Evolutionary conservation across 2,113 vertebrate species (phyloP).

Genomic region (Chaenocephalus aceratus): DNA sequence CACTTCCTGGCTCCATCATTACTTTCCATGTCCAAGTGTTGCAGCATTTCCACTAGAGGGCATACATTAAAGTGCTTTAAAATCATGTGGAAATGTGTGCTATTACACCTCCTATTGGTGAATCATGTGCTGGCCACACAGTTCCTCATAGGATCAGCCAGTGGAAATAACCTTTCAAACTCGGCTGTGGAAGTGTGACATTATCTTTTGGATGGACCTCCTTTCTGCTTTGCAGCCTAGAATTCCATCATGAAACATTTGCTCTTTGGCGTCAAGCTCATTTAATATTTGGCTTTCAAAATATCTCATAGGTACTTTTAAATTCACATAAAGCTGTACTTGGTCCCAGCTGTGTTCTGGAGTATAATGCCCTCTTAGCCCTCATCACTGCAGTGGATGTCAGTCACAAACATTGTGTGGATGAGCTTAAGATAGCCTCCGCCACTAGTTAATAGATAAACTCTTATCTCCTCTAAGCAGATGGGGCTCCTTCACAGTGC

Average conservation of each 20-base stretch:
- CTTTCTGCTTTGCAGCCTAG: conserved; percentile 17
- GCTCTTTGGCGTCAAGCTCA: background rate
- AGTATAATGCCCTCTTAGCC: background rate
- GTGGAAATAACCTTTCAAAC: background rate
- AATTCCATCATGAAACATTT: conserved; percentile 18
- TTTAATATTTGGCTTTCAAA: conserved; percentile 7
- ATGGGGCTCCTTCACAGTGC: conserved; percentile 49
- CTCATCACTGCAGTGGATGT: conserved; percentile 18
- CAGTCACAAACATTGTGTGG: background rate
- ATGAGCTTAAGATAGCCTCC: conserved; percentile 14
- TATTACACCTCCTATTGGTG: conserved; percentile 64
- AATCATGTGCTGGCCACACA: conserved; percentile 7
- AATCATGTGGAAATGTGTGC: conserved; percentile 22
- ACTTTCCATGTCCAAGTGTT: conserved; percentile 7
- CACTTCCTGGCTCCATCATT: conserved; percentile 11
- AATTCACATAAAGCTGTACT: conserved; percentile 9
- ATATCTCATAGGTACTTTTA: conserved; percentile 4
- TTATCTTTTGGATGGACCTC: background rate
- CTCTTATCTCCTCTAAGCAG: conserved; percentile 77
- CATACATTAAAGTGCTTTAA: conserved; percentile 19
- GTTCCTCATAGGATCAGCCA: background rate
- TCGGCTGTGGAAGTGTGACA: background rate
- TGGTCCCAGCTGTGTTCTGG: conserved; percentile 24
- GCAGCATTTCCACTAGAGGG: conserved; percentile 63
- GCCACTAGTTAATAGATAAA: conserved; percentile 56